phyloP scores from a whole-genome alignment of 2,797 vertebrate genomes.

The Urosaurus nigricauda region DNA sequence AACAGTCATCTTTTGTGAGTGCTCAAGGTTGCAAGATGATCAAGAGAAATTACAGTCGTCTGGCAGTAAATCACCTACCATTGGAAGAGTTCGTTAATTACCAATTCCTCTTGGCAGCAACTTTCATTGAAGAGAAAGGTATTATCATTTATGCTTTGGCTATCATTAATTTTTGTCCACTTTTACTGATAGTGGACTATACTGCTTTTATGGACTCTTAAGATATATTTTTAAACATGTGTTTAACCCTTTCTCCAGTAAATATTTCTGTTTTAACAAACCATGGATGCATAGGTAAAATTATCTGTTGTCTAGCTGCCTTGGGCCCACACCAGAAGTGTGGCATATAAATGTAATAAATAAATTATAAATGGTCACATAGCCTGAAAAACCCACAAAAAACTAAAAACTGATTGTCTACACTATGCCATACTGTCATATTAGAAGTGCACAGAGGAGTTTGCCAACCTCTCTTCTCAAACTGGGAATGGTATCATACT shows the following conservation, averaged over 20 bases:
- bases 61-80: constrained; percentile 49
- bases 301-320: neutral
- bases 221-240: neutral
- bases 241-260: constrained; percentile 23
- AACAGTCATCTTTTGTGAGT: constrained; percentile 28
- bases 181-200: constrained; percentile 28
- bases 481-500: too few relatives aligned
- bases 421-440: too few relatives aligned
- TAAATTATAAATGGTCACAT: too few relatives aligned
- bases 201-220: neutral
- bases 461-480: too few relatives aligned
- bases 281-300: constrained; percentile 15
- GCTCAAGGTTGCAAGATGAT: constrained; percentile 40
- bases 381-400: too few relatives aligned
- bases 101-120: constrained; percentile 20
- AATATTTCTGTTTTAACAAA: constrained; percentile 17
- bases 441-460: too few relatives aligned
- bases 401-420: too few relatives aligned
- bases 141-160: constrained; percentile 33
- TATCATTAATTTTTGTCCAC: constrained; percentile 42
- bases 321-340: too few relatives aligned
- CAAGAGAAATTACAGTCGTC: constrained; percentile 32
- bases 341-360: too few relatives aligned
- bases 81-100: constrained; percentile 44
- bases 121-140: constrained; percentile 36